Percentiles rank a stretch among this genome's conserved stretches.
phyloP scores from a whole-genome alignment of 2,113 vertebrate genomes.

The Phrynosoma platyrhinos region DNA sequence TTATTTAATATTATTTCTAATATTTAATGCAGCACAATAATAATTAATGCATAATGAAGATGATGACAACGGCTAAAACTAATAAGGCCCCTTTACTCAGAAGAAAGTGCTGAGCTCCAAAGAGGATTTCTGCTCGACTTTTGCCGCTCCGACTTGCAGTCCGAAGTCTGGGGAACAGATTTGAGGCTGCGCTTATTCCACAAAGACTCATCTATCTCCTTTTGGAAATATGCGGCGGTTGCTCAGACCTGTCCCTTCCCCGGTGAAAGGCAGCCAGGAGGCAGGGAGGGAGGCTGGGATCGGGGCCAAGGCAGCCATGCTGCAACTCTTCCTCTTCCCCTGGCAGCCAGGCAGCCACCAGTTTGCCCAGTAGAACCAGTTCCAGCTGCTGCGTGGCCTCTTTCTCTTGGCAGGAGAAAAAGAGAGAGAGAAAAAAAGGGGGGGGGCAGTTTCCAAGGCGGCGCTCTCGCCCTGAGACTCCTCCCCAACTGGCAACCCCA shows the following conservation, averaged over 20 bases:
- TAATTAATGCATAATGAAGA: no score
- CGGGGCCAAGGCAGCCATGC: not conserved
- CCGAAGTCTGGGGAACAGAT: not conserved
- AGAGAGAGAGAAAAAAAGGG: no score
- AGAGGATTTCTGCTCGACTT: no score
- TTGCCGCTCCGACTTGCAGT: no score
- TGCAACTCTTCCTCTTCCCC: not conserved
- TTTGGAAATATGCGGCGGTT: no score
- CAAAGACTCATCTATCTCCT: no score
- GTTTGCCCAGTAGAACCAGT: not conserved
- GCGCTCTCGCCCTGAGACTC: no score
- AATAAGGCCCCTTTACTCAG: not conserved
- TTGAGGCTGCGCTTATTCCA: not conserved
- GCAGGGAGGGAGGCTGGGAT: not conserved
- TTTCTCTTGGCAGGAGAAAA: not conserved
- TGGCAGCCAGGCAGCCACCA: not conserved
- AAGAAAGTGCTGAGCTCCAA: not conserved
- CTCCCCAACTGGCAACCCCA: no score
- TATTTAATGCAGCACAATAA: no score
- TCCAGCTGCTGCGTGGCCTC: not conserved
- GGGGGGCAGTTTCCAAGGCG: not conserved
- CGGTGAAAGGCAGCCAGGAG: not conserved
- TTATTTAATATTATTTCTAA: no score
- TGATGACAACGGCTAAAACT: no score
- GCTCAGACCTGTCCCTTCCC: not conserved